Percentiles rank a stretch among this genome's conserved stretches.
phyloP scores from a whole-genome alignment of 1,140 invertebrate genomes.

The Drosophila rhopaloa region DNA sequence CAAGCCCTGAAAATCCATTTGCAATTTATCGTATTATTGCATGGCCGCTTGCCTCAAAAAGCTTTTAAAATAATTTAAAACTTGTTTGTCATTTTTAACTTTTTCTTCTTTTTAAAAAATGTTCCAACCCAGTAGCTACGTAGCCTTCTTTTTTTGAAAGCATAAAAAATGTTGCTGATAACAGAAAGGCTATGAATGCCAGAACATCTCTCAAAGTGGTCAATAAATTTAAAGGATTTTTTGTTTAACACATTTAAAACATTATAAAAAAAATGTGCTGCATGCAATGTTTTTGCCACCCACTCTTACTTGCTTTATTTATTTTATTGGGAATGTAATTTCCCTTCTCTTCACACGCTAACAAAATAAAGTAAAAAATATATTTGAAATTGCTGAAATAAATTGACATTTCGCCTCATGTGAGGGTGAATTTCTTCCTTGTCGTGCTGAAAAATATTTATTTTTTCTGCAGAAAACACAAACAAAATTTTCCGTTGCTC shows the following conservation, averaged over 20 bases:
- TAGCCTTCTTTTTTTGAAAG: background rate
- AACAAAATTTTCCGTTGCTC: conserved; percentile 27
- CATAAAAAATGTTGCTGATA: conserved; percentile 4
- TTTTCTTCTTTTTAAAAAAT: conserved; percentile 1
- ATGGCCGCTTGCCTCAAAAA: background rate
- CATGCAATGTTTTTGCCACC: conserved; percentile 11
- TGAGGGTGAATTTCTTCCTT: conserved; percentile 11
- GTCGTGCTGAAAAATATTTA: conserved; percentile 20
- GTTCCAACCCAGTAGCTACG: background rate
- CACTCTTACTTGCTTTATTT: conserved; percentile 17
- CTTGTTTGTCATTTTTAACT: conserved; percentile 9
- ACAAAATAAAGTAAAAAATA: conserved; percentile 19
- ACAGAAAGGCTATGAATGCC: conserved; percentile 15
- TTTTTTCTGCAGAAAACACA: conserved; percentile 21
- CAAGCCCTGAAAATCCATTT: background rate
- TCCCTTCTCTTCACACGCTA: conserved; percentile 9
- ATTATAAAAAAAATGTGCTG: conserved; percentile 34
- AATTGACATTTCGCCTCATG: conserved; percentile 51
- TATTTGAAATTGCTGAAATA: conserved; percentile 42
- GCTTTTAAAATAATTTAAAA: conserved; percentile 9
- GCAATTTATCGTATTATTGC: background rate
- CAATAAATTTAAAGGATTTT: conserved; percentile 48
- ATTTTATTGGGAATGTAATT: conserved; percentile 36
- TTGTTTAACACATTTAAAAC: conserved; percentile 35
- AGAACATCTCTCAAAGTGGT: conserved; percentile 32